Base-by-base conservation (phyloP, 2,113 vertebrate species). In the Otis tarda region DNA sequence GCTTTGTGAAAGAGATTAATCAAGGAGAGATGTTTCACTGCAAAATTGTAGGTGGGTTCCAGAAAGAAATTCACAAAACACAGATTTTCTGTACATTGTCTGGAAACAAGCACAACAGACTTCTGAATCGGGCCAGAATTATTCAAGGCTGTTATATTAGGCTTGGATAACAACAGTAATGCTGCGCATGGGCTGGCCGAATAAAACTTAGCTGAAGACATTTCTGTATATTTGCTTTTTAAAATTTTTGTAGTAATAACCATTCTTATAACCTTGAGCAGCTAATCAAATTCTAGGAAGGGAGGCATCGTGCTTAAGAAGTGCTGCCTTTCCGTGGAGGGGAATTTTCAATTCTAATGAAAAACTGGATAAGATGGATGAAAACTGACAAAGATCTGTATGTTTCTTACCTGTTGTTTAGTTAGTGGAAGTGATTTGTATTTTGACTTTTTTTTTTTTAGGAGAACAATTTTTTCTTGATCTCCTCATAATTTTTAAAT, bases 1-100 rank as follows among this genome's bases (percentile, higher is more conserved):
- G 43, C 61, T 79, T 90, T 86, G 65, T 95, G 84, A 91, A 89
- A 56, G 71, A 63, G 19, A 13, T 49, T 43, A 93, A 80, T 78
- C 33, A 73, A 76, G 75, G 52, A 87, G 17, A 91, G 41, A 39
- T 9, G 41, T 79, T 79, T 67, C 52, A 27, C 67, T 60, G 35
- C 50, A 61, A 81, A 93, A 76, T 8, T 70, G n/a, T 35, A 55
- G 59, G 31, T 52, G 53, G 74, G 19, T 33, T 93, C 76, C 53
- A 73, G 65, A 76, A 83, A 53, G 33, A 84, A 86, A 59, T 8
- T 12, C 30, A 37, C 5, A 39, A 59, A n/a, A 19, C 18, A 14
- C 2, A 55, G 18, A 17, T 21, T 19, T 55, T 52, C n/a, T 55
- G 1, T 35, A 4, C 9, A 2, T 10, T 43, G 17, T 50, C 35